phyloP scores from a whole-genome alignment of 2,797 vertebrate species.

The Jordanella pulchra region DNA sequence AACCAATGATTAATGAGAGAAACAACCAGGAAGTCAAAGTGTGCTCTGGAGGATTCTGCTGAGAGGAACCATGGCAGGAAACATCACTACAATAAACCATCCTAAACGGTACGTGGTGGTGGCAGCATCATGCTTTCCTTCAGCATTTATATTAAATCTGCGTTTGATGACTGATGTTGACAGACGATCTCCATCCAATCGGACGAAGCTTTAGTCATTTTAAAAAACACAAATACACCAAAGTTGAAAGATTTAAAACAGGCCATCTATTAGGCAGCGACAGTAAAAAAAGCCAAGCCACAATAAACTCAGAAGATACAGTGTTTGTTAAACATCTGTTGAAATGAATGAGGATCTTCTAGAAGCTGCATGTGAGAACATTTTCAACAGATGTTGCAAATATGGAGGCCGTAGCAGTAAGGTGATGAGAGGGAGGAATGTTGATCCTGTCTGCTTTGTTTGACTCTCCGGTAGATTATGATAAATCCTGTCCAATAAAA shows the following conservation, averaged over 20 bases:
- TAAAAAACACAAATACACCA: not conserved
- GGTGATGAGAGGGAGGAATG: constrained; percentile 73
- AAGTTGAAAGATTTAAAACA: not conserved
- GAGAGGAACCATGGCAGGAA: not conserved
- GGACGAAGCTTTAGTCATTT: not conserved
- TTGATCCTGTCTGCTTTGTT: constrained; percentile 48
- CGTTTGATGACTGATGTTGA: not conserved
- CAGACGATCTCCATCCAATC: not conserved
- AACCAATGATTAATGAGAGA: not conserved
- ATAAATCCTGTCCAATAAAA: constrained; percentile 37
- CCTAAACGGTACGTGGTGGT: not conserved
- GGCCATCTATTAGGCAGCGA: not conserved
- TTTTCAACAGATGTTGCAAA: constrained; percentile 73
- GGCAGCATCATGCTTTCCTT: not conserved
- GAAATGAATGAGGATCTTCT: constrained; percentile 9
- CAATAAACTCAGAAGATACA: constrained; percentile 12
- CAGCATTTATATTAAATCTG: not conserved
- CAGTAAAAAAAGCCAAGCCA: no score
- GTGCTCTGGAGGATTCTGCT: not conserved
- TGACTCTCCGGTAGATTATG: constrained; percentile 44
- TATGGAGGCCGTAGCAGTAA: constrained; percentile 54
- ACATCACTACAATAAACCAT: not conserved
- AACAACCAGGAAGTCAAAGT: not conserved
- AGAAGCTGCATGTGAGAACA: constrained; percentile 41
- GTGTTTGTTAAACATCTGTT: not conserved